phyloP scores from a whole-genome alignment of 2,797 vertebrate genomes.

The Passerculus sandwichensis region DNA sequence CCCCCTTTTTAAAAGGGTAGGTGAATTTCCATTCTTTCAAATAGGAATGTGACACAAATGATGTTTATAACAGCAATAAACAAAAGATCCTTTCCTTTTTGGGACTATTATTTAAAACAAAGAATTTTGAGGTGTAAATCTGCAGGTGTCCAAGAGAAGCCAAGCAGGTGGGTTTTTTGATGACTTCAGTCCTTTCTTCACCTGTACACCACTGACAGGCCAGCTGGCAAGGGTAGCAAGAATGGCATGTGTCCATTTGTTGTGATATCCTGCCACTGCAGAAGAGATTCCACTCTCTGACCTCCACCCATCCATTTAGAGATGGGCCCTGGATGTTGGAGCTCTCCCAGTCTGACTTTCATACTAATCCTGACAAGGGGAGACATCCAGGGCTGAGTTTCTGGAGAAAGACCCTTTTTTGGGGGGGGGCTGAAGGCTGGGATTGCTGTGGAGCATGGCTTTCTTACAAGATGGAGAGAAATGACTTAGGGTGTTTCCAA shows the following conservation, averaged over 20 bases:
- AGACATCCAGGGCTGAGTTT: background rate
- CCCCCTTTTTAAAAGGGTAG: background rate
- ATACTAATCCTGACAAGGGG: background rate
- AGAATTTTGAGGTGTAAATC: background rate
- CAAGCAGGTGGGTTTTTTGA: background rate
- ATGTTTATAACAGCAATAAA: background rate
- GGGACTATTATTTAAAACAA: background rate
- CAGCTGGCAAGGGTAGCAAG: background rate
- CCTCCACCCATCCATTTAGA: background rate
- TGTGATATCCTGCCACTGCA: background rate
- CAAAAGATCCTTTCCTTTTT: background rate
- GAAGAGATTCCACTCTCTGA: background rate
- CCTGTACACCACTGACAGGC: too few species aligned
- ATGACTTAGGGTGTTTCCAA: fast-evolving
- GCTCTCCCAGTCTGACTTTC: background rate
- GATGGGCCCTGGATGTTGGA: background rate
- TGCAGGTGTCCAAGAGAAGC: background rate
- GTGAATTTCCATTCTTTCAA: background rate
- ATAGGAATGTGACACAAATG: background rate
- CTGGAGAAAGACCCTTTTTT: background rate
- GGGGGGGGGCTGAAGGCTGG: background rate
- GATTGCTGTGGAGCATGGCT: background rate
- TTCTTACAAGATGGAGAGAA: background rate
- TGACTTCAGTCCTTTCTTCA: background rate
- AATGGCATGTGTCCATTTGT: background rate